A percentile compares a stretch with the other conserved stretches of the same genome.
Conservation (phyloP, 1,140 invertebrate genomes). For the Bombyx mandarina region DNA sequence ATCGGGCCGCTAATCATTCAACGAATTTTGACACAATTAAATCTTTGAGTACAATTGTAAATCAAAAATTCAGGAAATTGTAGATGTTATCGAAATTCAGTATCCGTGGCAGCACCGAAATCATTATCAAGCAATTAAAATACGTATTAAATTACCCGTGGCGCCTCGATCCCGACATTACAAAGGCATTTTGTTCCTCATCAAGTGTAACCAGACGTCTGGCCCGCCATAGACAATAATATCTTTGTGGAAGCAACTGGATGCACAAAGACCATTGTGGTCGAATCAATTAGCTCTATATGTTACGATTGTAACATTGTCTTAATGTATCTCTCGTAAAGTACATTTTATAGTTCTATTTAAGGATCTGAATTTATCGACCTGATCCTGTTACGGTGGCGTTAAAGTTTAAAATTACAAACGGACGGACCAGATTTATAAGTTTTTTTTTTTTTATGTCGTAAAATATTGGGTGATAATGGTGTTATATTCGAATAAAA, state of each 20-base stretch:
- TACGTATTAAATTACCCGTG: conserved; percentile 63
- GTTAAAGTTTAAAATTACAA: conserved; percentile 50
- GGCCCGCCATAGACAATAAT: conserved; percentile 58
- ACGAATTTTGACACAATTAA: too few relatives aligned
- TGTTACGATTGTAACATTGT: conserved; percentile 67
- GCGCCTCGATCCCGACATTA: conserved; percentile 57
- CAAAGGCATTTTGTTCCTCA: conserved; percentile 69
- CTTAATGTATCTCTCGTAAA: conserved; percentile 66
- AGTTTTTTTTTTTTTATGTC: conserved; percentile 41
- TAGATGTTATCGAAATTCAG: too few relatives aligned
- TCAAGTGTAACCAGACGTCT: conserved; percentile 69
- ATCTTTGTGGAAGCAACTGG: conserved; percentile 53
- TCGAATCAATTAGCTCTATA: conserved; percentile 65
- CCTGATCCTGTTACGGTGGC: conserved; percentile 59
- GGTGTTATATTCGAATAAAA: background rate
- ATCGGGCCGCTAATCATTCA: background rate
- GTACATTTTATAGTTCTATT: conserved; percentile 68
- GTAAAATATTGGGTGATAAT: conserved; percentile 30
- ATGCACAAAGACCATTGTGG: conserved; percentile 61
- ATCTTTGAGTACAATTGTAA: too few relatives aligned
- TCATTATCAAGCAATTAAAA: conserved; percentile 40
- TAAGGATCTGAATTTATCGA: conserved; percentile 58
- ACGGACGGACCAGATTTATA: conserved; percentile 29
- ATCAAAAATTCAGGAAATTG: too few relatives aligned
- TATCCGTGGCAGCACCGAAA: conserved; percentile 12